Conservation (phyloP, 2,113 vertebrate species). For the Danionella cerebrum region DNA sequence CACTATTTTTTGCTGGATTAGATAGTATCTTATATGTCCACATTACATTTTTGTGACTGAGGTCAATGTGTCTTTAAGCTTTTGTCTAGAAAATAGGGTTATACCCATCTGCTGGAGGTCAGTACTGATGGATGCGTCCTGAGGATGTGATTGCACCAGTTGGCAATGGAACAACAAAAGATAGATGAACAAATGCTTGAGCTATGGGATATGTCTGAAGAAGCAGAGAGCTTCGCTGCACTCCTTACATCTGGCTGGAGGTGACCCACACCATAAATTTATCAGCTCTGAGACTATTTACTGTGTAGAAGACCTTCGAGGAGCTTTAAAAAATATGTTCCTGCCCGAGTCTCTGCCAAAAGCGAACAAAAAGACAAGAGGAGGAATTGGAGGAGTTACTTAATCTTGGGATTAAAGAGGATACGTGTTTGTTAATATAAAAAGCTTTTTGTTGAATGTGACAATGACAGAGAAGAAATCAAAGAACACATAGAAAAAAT, state of each 20-base stretch:
- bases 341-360: neutral
- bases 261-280: constrained; percentile 8
- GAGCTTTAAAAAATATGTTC: neutral
- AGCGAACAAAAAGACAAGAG: neutral
- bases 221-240: constrained; percentile 20
- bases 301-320: neutral
- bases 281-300: constrained; percentile 6
- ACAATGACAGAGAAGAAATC: no score
- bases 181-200: constrained; percentile 34
- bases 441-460: no score
- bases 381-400: neutral
- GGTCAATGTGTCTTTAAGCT: constrained; percentile 32
- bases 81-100: constrained; percentile 38
- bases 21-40: constrained; percentile 60
- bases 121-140: constrained; percentile 50
- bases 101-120: constrained; percentile 20
- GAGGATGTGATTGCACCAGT: constrained; percentile 23
- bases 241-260: neutral
- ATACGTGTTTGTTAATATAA: neutral
- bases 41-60: constrained; percentile 40
- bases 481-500: no score
- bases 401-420: neutral
- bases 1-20: no score
- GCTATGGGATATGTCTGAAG: constrained; percentile 18
- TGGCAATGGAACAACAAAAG: constrained; percentile 21